phyloP scores from a whole-genome alignment of 2,113 vertebrate genomes.

The Mesitornis unicolor region DNA sequence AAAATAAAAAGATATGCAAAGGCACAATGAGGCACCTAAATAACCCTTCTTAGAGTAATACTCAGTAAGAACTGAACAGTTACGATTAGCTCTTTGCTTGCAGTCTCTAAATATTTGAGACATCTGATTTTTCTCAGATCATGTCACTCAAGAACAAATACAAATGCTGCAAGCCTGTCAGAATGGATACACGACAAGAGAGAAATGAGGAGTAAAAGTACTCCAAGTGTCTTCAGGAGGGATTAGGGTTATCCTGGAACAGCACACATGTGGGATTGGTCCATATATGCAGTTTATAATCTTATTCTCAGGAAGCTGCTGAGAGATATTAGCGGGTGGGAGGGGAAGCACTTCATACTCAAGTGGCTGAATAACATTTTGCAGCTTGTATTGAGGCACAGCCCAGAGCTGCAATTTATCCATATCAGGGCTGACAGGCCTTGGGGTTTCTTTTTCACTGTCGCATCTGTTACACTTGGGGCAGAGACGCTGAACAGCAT shows the following conservation, averaged over 20 bases:
- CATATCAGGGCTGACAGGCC: background rate
- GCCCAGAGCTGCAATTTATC: background rate
- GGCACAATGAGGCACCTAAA: background rate
- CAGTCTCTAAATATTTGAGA: background rate
- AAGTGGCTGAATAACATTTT: conserved; percentile 15
- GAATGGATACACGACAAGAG: background rate
- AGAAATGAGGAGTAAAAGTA: background rate
- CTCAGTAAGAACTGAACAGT: background rate
- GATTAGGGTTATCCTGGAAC: background rate
- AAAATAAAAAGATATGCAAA: background rate
- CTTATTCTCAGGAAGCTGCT: background rate
- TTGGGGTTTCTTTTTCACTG: background rate
- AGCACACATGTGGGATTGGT: background rate
- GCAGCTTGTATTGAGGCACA: background rate
- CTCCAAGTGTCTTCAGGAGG: background rate
- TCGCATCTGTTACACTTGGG: rapidly evolving
- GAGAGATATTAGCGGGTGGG: background rate
- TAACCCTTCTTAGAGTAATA: background rate
- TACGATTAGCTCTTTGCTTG: background rate
- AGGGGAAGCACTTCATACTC: background rate
- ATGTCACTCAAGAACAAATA: background rate
- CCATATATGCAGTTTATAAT: background rate
- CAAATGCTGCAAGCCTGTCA: background rate
- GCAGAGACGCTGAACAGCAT: background rate
- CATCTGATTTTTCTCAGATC: background rate